Base-by-base conservation (phyloP, 2,113 vertebrate species). In the Variabilichromis moorii region DNA sequence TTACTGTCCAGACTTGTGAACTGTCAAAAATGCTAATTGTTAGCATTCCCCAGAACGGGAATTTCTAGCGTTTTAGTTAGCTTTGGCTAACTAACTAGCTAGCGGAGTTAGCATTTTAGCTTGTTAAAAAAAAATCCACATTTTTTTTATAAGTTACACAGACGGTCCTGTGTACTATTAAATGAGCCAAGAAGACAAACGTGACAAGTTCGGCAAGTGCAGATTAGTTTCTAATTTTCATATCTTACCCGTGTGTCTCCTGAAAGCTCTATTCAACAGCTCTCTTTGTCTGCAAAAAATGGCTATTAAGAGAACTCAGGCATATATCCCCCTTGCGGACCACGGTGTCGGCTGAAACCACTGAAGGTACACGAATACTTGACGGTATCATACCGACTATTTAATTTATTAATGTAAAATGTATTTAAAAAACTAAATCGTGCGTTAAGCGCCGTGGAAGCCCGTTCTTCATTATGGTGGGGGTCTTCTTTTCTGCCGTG, bases 271-370 rank as follows among this genome's bases (percentile, higher is more conserved):
- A 90, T 92, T 96, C 93, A 94, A 91, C 93, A 91, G 94, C 94
- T 92, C 91, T 96, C 96, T 97, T 97, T 97, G 96, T 97, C 96
- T 97, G 94, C 89, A 94, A 90, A 95, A 96, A 96, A 96, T 93
- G 96, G 96, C 96, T 96, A 91, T 95, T 90, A 89, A 87, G 93
- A 96, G 94, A 93, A 95, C 92, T 95, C 93, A 91, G 93, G 93
- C 95, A 92, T 92, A 92, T 83, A 94, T 96, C 94, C 95, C 94
- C 87, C 93, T 92, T 61, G 91, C 88, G 93, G 91, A 93, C 92
- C 95, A 81, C 93, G 83, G 93, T 76, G 92, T 92, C 89, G 91
- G 91, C 87, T 85, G 84, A 93, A 94, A 93, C 91, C 88, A 82
- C 85, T 40, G 57, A 87, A 86, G 57, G 76, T 86, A 78, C 83